Evolutionary conservation across 2,113 vertebrate species (phyloP), one percentile per base, ranked within the genome.

Genomic region (Varanus salvator): DNA sequence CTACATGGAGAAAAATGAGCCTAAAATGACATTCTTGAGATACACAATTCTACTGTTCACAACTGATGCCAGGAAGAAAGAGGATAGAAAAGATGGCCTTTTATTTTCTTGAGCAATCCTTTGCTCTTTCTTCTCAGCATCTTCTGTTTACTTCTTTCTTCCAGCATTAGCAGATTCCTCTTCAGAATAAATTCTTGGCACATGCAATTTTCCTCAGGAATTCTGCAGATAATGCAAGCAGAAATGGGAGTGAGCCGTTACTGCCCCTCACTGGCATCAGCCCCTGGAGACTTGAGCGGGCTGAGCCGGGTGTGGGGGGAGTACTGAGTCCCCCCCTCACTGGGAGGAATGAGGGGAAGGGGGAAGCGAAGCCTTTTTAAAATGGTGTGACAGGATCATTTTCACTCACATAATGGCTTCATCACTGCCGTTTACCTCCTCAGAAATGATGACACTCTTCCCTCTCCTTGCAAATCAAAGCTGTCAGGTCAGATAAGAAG

Each of bases 241-340:
- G 80, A 84, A 84, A 87, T 81, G 72, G 50, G 8, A 90, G 71
- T 0, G 0, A 0, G 31, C 84, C 0, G 0, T 64, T 87, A n/a
- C 38, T 69, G 50, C 7, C 3, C 38, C 77, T 0, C 0, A 52
- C 85, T 34, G 60, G 1, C 0, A 0, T 60, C 52, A 76, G 74
- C 25, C 5, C 0, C 0, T 1, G 31, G 82, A 38, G 64, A 69
- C 6, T 48, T 69, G 8, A 80, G 75, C 60, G 29, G 34, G 27
- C 2, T 11, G 23, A 0, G 6, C 6, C 1, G 78, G 1, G 29
- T n/a, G 57, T 11, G 27, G 34, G 0, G 0, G 34, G 48, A 78
- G 19, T 60, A 52, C 12, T 60, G 52, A 19, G 44, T 12, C 75
- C 11, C 11, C 27, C 23, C 34, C 60, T 87, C 80, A 77, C 48